Evolutionary conservation across 2,888 invertebrate genomes (phyloP).

Genomic region (Nezara viridula): DNA sequence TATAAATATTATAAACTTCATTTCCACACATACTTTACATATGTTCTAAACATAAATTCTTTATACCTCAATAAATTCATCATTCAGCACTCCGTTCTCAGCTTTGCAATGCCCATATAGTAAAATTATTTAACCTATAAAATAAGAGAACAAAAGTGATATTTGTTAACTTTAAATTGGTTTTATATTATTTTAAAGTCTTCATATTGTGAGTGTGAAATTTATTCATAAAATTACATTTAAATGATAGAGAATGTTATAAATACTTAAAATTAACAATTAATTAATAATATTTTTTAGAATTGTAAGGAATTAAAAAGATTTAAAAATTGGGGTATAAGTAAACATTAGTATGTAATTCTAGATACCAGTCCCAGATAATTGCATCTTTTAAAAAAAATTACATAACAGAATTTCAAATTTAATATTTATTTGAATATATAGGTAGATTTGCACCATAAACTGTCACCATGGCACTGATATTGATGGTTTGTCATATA

Average conservation of each 20-base stretch:
- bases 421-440: too few relatives aligned
- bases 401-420: too few relatives aligned
- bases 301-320: too few relatives aligned
- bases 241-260: not conserved
- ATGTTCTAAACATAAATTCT: not conserved
- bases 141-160: not conserved
- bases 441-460: too few relatives aligned
- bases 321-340: not conserved
- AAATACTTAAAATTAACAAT: not conserved
- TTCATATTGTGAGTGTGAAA: not conserved
- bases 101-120: not conserved
- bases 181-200: not conserved
- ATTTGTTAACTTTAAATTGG: not conserved
- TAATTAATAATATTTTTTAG: not conserved
- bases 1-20: not conserved
- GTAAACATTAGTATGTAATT: too few relatives aligned
- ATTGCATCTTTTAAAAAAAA: too few relatives aligned
- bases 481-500: too few relatives aligned
- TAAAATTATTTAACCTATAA: slow-evolving; percentile 1
- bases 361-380: too few relatives aligned
- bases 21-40: not conserved
- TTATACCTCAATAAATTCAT: not conserved
- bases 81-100: not conserved
- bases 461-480: too few relatives aligned
- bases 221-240: not conserved